Evolutionary conservation across 2,113 vertebrate species (phyloP), one percentile per base, ranked within the genome.

Genomic region (Ciconia boyciana): DNA sequence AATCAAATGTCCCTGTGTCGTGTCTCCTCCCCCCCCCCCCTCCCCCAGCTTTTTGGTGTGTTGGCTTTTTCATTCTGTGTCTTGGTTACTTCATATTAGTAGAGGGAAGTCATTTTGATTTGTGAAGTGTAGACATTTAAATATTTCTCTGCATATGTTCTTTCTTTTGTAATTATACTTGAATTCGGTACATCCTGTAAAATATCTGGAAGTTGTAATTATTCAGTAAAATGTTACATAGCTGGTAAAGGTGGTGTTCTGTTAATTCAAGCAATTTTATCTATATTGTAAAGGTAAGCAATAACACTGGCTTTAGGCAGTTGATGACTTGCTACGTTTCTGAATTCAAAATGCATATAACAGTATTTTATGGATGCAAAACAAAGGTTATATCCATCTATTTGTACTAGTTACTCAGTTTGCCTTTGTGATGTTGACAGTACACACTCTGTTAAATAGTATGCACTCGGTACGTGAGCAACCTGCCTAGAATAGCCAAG

Each of bases 161-260:
- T 55, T 93, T 92, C 61, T 65, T 85, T 87, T 96, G 74, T 93
- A 89, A 91, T 77, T 85, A 43, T 62, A 74, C 49, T 70, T 94
- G 55, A 92, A 82, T 79, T 85, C 3, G 5, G 70, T 90, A 61
- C 64, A 39, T 89, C 80, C 39, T 96, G 92, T 95, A 89, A 94
- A 39, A 75, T 39, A 41, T 55, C 64, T 96, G 75, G 39, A 90
- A 88, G 79, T 52, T 94, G 69, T 86, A 86, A 94, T 95, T 94
- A 52, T 19, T 94, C 84, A 96, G 96, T 97, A 96, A 96, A 97
- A 93, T 28, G 36, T 87, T 90, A 61, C 54, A 19, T 82, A 87
- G 80, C 49, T 3, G 5, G 91, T 89, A 87, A 95, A 88, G 86
- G 41, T 94, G 34, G 58, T 48, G 21, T 87, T 85, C 71, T 88